A percentile compares a stretch with the other conserved stretches of the same genome.
phyloP scores from a whole-genome alignment of 1,140 invertebrate genomes.

The Stenopsyche tienmushanensis region DNA sequence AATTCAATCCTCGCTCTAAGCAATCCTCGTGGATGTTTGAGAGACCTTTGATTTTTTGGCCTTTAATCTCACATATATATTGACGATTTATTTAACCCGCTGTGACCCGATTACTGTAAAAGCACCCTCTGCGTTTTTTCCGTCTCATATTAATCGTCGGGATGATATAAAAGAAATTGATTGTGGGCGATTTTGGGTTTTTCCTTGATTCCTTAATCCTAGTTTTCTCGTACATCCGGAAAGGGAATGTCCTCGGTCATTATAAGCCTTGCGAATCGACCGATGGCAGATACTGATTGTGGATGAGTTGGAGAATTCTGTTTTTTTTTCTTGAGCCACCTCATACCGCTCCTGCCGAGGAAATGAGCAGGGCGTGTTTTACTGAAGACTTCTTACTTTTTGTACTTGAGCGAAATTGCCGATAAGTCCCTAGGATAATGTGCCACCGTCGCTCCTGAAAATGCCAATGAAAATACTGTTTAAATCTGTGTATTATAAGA shows the following conservation, averaged over 20 bases:
- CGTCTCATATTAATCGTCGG: conserved; percentile 11
- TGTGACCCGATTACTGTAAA: neutral
- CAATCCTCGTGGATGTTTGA: neutral
- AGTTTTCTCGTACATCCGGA: neutral
- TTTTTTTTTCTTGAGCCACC: conserved; percentile 8
- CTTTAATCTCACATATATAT: no score
- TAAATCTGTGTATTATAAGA: no score
- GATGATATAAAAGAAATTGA: conserved; percentile 18
- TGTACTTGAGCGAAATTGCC: neutral
- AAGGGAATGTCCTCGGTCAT: conserved; percentile 11
- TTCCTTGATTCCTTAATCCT: conserved; percentile 6
- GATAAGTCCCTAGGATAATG: neutral
- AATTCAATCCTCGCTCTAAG: no score
- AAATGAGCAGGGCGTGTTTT: conserved; percentile 13
- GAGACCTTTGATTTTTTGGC: no score
- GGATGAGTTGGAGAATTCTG: conserved; percentile 2
- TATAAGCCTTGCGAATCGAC: conserved; percentile 18
- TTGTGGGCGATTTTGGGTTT: conserved; percentile 15
- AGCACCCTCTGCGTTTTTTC: neutral
- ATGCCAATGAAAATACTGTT: no score
- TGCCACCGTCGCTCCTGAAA: no score
- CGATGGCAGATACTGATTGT: conserved; percentile 24
- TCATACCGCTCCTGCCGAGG: neutral
- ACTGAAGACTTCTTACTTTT: neutral
- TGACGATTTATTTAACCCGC: no score